Evolutionary conservation across 2,888 invertebrate genomes (phyloP).

Genomic region (Xanthia togata): DNA sequence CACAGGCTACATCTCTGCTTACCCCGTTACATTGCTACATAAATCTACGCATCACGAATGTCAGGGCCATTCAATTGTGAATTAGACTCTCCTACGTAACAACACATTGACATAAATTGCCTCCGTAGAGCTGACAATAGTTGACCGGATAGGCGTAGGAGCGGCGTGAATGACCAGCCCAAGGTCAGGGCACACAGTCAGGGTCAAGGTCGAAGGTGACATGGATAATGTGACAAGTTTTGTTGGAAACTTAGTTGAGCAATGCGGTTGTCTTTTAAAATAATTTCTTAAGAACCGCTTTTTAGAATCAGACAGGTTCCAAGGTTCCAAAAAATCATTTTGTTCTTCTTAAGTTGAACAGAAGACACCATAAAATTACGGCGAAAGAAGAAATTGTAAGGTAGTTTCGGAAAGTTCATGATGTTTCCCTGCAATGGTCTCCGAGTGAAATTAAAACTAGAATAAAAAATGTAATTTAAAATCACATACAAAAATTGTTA

Average conservation of each 20-base stretch:
- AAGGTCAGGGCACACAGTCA: constrained; percentile 54
- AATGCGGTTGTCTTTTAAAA: not conserved
- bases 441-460: not conserved
- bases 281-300: not conserved
- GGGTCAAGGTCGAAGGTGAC: constrained; percentile 24
- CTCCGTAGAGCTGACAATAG: constrained; percentile 63
- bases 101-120: constrained; percentile 52
- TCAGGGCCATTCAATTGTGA: constrained; percentile 55
- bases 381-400: not conserved
- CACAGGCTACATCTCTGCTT: not conserved
- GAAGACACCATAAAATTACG: not conserved
- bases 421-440: not conserved
- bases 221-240: not conserved
- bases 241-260: not conserved
- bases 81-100: constrained; percentile 38
- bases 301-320: not conserved
- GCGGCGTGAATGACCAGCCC: constrained; percentile 53
- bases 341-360: not conserved
- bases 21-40: not conserved
- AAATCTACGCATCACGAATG: constrained; percentile 40
- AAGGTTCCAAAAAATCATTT: not conserved
- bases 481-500: not conserved
- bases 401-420: too few relatives aligned
- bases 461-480: not conserved
- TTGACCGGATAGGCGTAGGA: constrained; percentile 68